Conservation (phyloP, 1,140 invertebrate species). For the Ceratosolen solmsi region DNA sequence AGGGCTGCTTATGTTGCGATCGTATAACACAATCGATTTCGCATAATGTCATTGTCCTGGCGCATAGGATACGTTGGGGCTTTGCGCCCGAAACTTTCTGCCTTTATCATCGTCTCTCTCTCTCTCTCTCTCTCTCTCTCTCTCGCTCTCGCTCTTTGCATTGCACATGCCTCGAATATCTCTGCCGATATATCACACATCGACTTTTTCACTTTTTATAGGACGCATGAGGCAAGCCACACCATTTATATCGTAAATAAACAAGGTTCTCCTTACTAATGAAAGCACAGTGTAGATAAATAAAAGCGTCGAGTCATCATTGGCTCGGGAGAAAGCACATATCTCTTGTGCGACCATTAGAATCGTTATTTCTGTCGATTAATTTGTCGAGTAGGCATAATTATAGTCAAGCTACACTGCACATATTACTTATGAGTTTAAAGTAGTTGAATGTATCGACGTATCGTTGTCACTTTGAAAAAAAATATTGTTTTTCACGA, state of each 20-base stretch:
- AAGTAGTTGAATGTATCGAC: not conserved
- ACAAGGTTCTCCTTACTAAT: not conserved
- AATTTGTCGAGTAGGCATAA: constrained; percentile 5
- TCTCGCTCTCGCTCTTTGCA: not conserved
- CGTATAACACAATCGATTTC: constrained; percentile 42
- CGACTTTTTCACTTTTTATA: not conserved
- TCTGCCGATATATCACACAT: not conserved
- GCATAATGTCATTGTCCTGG: not conserved
- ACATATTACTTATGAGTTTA: not conserved
- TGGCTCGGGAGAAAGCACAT: not conserved
- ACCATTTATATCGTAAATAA: constrained; percentile 1
- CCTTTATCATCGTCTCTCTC: not conserved
- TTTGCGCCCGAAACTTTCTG: not conserved
- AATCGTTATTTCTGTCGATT: not conserved
- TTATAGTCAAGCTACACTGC: not conserved
- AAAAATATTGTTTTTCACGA: not conserved
- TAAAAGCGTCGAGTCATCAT: not conserved
- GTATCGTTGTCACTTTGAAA: not conserved
- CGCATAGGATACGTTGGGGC: not conserved
- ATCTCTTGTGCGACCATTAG: not conserved
- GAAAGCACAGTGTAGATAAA: not conserved
- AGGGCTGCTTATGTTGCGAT: constrained; percentile 15
- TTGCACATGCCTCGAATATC: too few relatives aligned
- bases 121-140: not conserved
- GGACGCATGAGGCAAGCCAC: not conserved